phyloP scores from a whole-genome alignment of 2,797 vertebrate species.

The Schizothorax lantsangensis region DNA sequence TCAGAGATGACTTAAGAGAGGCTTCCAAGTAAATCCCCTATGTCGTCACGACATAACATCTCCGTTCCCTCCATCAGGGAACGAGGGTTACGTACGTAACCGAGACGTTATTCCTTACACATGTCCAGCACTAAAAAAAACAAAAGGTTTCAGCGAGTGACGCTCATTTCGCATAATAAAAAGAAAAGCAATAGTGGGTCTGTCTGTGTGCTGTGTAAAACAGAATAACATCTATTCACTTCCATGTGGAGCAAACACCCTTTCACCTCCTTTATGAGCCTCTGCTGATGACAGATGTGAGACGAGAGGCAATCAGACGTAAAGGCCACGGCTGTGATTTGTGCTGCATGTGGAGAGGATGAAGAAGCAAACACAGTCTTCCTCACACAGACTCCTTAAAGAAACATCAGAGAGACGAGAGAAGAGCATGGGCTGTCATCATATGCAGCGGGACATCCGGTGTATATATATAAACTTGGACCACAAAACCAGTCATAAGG shows the following conservation, averaged over 20 bases:
- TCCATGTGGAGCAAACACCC: neutral
- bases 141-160: neutral
- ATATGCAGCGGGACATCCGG: conserved; percentile 31
- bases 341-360: conserved; percentile 32
- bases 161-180: neutral
- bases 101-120: neutral
- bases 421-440: conserved; percentile 22
- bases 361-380: conserved; percentile 16
- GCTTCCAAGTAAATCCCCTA: too few relatives aligned
- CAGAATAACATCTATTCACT: neutral
- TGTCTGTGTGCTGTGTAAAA: neutral
- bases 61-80: too few relatives aligned
- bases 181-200: neutral
- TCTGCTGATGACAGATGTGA: neutral
- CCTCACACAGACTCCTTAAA: conserved; percentile 49
- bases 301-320: neutral
- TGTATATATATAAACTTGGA: neutral
- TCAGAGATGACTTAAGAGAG: too few relatives aligned
- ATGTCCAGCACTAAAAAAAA: neutral
- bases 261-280: neutral
- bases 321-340: conserved; percentile 48
- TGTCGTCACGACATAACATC: too few relatives aligned
- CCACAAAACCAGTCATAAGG: too few relatives aligned
- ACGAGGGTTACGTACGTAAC: too few relatives aligned
- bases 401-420: neutral